Base-by-base conservation (phyloP, 2,113 vertebrate species). In the Peromyscus polionotus region DNA sequence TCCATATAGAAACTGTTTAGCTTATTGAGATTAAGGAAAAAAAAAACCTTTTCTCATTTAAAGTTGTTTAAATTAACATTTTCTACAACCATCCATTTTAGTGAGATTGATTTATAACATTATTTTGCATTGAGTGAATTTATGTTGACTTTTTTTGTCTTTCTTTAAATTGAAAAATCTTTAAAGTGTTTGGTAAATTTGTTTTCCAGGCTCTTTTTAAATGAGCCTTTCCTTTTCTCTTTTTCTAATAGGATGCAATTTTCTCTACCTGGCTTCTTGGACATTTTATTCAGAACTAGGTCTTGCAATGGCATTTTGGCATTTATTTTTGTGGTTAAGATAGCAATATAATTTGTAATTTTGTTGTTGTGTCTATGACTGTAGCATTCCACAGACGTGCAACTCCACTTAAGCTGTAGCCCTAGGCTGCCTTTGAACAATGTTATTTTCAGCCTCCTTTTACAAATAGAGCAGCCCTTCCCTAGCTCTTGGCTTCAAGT, bases 391-490 rank as follows among this genome's bases (percentile, higher is more conserved):
- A 79, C 72, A 86, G 91, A 88, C 70, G 28, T 94, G 94, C 26
- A 95, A 81, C 61, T 93, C 48, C 79, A 88, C 88, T 96, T 91
- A 93, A 93, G 10, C 45, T 91, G 83, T 31, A 88, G 76, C 75
- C 87, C 57, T 88, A 91, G 51, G 48, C 83, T 81, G 57, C 42
- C 65, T 91, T 95, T 96, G 87, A 96, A 84, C 73, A 96, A 75
- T 72, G 63, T 94, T 94, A 93, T 95, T 97, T 96, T 95, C 81
- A 94, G 51, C 76, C 77, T 85, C 5, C 31, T 97, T 91, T 94
- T 94, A 80, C 63, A 97, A 96, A 88, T 57, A 70, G 70, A 85
- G 70, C 57, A 89, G n/a, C 94, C 51, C 9, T 72, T 94, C 90
- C 92, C 59, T 81, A 86, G 70, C 70, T 83, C 14, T 97, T 97